These are phyloP conservation scores for Squalus acanthias DNA, from an alignment of 2,797 vertebrate species.

Conservation along the genomic window DNA sequence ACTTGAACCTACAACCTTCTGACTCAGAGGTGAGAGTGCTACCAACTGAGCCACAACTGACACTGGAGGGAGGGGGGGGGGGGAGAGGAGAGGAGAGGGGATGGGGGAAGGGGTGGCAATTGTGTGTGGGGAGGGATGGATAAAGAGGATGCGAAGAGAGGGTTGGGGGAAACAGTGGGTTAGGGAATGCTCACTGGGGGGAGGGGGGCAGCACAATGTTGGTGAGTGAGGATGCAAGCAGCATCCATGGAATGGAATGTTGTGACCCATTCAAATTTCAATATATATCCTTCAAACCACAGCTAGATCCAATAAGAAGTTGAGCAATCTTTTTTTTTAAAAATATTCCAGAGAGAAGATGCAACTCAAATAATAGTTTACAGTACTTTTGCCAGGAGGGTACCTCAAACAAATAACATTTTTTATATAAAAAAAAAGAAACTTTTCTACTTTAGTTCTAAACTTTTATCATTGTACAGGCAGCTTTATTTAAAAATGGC, in stretches of 20 bases:
- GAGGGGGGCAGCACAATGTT: neutral
- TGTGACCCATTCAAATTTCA: neutral
- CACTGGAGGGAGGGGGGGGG: neutral
- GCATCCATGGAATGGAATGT: neutral
- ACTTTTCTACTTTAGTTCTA: neutral
- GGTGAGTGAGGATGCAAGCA: neutral
- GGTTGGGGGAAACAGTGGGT: neutral
- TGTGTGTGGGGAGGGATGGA: neutral
- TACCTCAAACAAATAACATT: neutral
- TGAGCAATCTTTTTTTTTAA: no score
- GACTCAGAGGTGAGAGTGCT: no score
- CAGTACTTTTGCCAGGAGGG: neutral
- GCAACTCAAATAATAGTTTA: neutral
- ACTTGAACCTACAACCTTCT: no score
- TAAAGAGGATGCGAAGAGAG: neutral
- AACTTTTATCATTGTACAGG: neutral
- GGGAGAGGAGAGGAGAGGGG: no score
- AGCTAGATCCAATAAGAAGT: neutral
- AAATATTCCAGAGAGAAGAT: neutral
- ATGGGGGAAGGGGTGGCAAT: neutral
- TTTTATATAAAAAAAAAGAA: neutral
- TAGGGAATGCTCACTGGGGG: neutral
- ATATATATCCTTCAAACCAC: neutral
- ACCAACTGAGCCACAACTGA: no score
- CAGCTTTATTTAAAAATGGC: neutral